These are phyloP conservation scores for Diadophis punctatus DNA, from an alignment of 2,113 vertebrate genomes.

Conservation along the genomic window DNA sequence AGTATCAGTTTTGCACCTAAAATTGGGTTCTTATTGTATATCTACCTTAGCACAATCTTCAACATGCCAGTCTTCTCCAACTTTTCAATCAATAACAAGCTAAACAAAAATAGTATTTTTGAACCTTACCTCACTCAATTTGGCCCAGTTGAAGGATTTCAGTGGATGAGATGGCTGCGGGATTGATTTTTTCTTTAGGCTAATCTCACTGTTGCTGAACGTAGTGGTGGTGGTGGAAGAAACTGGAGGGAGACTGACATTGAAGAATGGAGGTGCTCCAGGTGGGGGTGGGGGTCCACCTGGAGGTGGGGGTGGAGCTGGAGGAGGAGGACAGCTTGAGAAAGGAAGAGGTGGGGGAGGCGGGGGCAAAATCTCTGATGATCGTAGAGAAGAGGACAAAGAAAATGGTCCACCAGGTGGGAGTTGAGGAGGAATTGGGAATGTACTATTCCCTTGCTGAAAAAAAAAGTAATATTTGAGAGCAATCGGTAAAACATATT, in stretches of 20 bases:
- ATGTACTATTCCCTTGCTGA: constrained; percentile 69
- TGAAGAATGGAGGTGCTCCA: constrained; percentile 88
- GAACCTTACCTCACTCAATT: constrained; percentile 87
- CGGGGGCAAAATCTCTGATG: constrained; percentile 72
- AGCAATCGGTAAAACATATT: neutral
- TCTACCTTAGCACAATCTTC: neutral
- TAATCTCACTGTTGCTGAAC: constrained; percentile 65
- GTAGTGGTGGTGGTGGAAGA: constrained; percentile 58
- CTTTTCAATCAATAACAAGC: neutral
- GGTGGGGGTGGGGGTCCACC: constrained; percentile 87
- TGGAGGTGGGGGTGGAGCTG: constrained; percentile 77
- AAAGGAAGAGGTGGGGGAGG: constrained; percentile 83
- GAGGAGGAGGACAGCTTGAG: constrained; percentile 76
- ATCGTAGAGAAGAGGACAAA: constrained; percentile 71
- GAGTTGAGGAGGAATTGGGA: constrained; percentile 66
- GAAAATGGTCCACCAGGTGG: constrained; percentile 79
- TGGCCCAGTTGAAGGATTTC: constrained; percentile 98
- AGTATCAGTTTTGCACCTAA: neutral
- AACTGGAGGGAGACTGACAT: constrained; percentile 66
- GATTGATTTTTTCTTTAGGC: constrained; percentile 82
- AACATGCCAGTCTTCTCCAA: neutral
- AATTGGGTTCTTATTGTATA: neutral
- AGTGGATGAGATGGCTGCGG: constrained; percentile 94
- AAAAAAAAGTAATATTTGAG: constrained; percentile 25
- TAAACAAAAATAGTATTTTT: neutral